phyloP scores from a whole-genome alignment of 2,797 vertebrate species.

The Spea hammondii region DNA sequence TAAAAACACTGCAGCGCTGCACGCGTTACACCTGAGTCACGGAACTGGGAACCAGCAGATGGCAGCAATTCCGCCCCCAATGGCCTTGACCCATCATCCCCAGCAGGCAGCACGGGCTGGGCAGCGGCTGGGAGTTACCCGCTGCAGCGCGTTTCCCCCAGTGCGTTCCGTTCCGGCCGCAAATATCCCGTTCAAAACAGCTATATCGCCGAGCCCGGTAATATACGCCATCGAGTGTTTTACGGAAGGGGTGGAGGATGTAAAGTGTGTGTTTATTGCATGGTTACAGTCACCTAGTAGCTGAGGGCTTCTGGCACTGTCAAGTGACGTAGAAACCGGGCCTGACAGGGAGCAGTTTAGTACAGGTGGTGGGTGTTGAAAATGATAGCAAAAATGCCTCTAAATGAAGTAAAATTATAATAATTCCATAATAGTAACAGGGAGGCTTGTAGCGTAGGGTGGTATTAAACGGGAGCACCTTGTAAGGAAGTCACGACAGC shows the following conservation, averaged over 20 bases:
- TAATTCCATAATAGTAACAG: too few relatives aligned
- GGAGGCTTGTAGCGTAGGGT: background rate
- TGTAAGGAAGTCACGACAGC: too few relatives aligned
- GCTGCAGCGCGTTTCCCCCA: slow-evolving; percentile 11
- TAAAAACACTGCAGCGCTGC: background rate
- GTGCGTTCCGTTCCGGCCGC: slow-evolving; percentile 29
- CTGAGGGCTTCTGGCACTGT: background rate
- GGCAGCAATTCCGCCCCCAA: slow-evolving; percentile 14
- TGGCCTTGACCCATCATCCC: slow-evolving; percentile 28
- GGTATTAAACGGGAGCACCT: background rate
- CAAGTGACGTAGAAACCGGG: slow-evolving; percentile 23
- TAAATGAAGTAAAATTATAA: too few relatives aligned
- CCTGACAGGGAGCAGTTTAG: background rate
- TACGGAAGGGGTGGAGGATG: background rate
- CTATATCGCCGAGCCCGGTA: slow-evolving; percentile 12
- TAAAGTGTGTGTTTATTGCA: background rate
- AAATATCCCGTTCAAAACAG: background rate
- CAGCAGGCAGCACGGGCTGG: slow-evolving; percentile 13
- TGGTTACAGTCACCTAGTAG: background rate
- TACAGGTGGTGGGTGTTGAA: too few relatives aligned
- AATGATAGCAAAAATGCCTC: too few relatives aligned
- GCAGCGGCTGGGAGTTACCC: slow-evolving; percentile 3
- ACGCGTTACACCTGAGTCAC: too few relatives aligned
- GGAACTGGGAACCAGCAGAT: slow-evolving; percentile 19
- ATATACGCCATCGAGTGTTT: background rate